Evolutionary conservation across 2,113 vertebrate species (phyloP), one percentile per base, ranked within the genome.

Genomic region (Lamprologus tigripictilis): DNA sequence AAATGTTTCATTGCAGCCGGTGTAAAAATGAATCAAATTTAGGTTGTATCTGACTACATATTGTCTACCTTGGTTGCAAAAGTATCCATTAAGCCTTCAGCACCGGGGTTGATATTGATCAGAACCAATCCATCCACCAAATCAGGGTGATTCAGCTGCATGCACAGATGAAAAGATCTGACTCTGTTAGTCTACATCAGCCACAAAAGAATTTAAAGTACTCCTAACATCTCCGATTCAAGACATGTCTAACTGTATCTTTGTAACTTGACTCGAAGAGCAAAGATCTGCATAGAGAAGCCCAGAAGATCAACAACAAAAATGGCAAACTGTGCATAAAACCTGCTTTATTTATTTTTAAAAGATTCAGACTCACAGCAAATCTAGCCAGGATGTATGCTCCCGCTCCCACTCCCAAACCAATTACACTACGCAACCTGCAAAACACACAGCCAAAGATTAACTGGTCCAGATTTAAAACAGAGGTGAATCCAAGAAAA

Each of bases 41-140:
- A 3, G 45, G 1, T 19, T 78, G 45, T 31, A 13, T 28, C 26
- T 47, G 45, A 49, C 45, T 33, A 45, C 4, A 73, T 26, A 63
- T 4, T 14, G 16, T 85, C 0, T 37, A 99, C 98, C 98, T 99
- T 99, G 85, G 97, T 96, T 58, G 98, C 96, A 1, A 98, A 97
- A 96, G 97, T 97, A 92, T 98, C 97, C 92, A 99, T 97, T 95
- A 98, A 95, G 45, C 98, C 97, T 92, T 98, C 98, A 7, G 97
- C 97, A 68, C 96, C 97, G 3, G 97, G 97, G 92, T 98, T 98
- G 93, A 99, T 97, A 37, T 99, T 99, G 94, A 99, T 98, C 84
- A 99, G 97, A 80, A 98, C 96, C 26, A 99, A 93, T 51, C 98
- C 98, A 40, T 99, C 98, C 87, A 98, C 98, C 96, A 98, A 93